These are phyloP conservation scores for Dicentrarchus labrax DNA, from an alignment of 2,113 vertebrate genomes.

Conservation along the genomic window DNA sequence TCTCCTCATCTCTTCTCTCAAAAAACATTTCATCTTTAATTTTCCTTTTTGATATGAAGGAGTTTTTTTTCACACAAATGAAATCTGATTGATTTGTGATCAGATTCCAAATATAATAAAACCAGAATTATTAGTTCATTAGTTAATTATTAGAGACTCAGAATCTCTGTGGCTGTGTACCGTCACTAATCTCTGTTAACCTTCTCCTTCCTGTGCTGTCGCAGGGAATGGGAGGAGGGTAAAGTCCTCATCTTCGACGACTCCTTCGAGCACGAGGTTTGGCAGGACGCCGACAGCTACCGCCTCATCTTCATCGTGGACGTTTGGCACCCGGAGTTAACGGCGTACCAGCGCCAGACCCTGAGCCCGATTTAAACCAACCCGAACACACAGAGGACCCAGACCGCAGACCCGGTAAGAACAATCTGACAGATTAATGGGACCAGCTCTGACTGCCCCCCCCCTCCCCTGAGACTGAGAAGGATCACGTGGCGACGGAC, in stretches of 20 bases:
- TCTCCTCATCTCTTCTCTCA: background rate
- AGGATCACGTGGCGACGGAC: background rate
- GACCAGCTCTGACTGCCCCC: background rate
- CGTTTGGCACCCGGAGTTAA: constrained; percentile 80
- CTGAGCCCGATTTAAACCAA: constrained; percentile 71
- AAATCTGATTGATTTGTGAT: no score
- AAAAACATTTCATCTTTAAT: no score
- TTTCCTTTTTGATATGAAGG: background rate
- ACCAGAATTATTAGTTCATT: no score
- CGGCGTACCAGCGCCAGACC: constrained; percentile 67
- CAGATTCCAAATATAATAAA: no score
- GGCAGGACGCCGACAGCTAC: constrained; percentile 73
- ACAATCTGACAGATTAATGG: background rate
- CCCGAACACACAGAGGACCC: background rate
- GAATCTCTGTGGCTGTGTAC: no score
- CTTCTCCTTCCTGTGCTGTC: background rate
- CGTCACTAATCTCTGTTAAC: background rate
- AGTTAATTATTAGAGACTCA: no score
- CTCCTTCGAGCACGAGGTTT: constrained; percentile 82
- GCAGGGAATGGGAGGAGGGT: constrained; percentile 78
- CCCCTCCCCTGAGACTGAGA: background rate
- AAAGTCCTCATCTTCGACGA: constrained; percentile 79
- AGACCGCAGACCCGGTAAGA: background rate
- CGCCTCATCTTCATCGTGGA: constrained; percentile 82
- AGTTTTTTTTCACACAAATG: no score